Conservation (phyloP, 2,797 vertebrate genomes). For the Protonibea diacanthus region DNA sequence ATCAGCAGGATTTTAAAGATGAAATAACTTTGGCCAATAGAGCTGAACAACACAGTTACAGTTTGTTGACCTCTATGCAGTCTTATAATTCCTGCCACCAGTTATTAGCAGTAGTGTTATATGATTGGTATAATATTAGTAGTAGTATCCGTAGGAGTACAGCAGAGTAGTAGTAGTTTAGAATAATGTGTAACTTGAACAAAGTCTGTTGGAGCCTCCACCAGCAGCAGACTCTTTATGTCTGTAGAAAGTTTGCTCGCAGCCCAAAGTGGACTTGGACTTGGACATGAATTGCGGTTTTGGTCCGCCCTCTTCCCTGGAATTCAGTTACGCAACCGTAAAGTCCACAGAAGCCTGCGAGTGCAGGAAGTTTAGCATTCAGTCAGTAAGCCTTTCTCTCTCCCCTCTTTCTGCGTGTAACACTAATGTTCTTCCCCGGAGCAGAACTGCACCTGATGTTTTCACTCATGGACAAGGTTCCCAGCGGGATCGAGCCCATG, state of each 20-base stretch:
- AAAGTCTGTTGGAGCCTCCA: too few relatives aligned
- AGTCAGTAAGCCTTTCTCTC: neutral
- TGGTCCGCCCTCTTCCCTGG: neutral
- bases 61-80: neutral
- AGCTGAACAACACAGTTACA: neutral
- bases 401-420: constrained; percentile 7
- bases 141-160: neutral
- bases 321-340: neutral
- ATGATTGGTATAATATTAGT: neutral
- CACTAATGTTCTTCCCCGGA: constrained; percentile 9
- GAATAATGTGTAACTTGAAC: too few relatives aligned
- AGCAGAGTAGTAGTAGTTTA: neutral
- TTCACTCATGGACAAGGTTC: constrained; percentile 98
- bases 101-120: neutral
- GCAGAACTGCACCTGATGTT: constrained; percentile 97
- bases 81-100: neutral
- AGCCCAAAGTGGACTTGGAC: neutral
- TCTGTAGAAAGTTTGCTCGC: neutral
- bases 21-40: constrained; percentile 2
- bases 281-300: neutral
- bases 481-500: constrained; percentile 97
- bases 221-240: neutral
- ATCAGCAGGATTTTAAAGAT: constrained; percentile 25
- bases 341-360: neutral
- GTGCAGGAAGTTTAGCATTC: neutral